Base-by-base conservation (phyloP, 2,797 vertebrate genomes). In the Iguana delicatissima region DNA sequence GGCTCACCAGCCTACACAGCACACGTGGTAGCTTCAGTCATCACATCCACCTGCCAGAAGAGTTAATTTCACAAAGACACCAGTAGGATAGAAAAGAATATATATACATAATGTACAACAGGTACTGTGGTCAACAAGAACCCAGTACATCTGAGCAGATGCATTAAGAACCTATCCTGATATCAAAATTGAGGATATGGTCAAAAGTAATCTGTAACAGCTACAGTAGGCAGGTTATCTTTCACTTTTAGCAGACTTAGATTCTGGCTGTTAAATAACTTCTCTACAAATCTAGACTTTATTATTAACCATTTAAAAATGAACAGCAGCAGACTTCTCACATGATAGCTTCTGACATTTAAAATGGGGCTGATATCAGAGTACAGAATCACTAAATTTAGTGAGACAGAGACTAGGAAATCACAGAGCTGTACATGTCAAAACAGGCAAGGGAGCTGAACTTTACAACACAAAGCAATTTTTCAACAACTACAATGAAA, bases 401-500 rank as follows among this genome's bases (percentile, higher is more conserved):
- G 73, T 72, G 84, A 94, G 77, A 29, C 89, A 93, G 90, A 89
- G 46, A 92, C 0, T 87, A 18, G 55, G 89, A 80, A 79, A 92
- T 3, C 62, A 1, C 50, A 89, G 38, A 89, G 62, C 90, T 94
- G 90, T 16, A 35, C 0, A 29, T 73, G 88, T 29, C 80, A 95
- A 76, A 62, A 24, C 93, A 85, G 84, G 74, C 85, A 91, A 52
- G 52, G 38, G 42, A 93, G 7, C 42, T 6, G 64, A 91, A 77
- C 72, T 74, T 91, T 95, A 89, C 85, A 80, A 77, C 3, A 92
- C 90, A 72, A 89, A 86, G 35, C 80, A 88, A 80, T 94, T 94
- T 81, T 86, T 89, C 83, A 95, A 57, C 94, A 62, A 62, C 59
- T 94, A 93, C 73, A 69, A 88, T 91, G 91, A 18, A 92, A 92